These are phyloP conservation scores for Falco naumanni DNA, from an alignment of 2,797 vertebrate genomes.

Conservation along the genomic window DNA sequence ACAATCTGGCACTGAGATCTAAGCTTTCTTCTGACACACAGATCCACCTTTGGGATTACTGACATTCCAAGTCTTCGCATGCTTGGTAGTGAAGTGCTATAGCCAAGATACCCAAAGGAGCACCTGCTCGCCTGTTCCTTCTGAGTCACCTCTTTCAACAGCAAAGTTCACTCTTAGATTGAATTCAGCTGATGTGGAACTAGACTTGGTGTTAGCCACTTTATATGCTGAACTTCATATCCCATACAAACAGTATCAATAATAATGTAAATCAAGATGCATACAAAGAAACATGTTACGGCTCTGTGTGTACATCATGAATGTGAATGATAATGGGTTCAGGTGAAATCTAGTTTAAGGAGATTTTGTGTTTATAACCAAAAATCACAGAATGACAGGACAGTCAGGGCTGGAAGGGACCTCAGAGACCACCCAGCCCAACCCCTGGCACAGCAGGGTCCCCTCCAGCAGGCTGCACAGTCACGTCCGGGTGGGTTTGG, in stretches of 20 bases:
- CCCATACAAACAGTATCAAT: neutral
- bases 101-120: neutral
- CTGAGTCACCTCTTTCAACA: neutral
- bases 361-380: neutral
- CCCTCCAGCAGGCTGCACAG: no score
- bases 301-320: neutral
- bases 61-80: neutral
- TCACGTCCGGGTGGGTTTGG: no score
- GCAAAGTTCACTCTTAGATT: neutral
- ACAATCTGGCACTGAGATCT: neutral
- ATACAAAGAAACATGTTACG: neutral
- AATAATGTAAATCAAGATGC: neutral
- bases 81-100: neutral
- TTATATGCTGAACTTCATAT: neutral
- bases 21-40: neutral
- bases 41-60: neutral
- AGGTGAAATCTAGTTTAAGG: neutral
- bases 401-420: no score
- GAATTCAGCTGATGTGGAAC: neutral
- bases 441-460: no score
- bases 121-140: neutral
- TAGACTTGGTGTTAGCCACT: neutral
- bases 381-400: neutral
- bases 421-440: no score
- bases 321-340: neutral